Base-by-base conservation (phyloP, 2,888 invertebrate species). In the Steinernema hermaphroditum region DNA sequence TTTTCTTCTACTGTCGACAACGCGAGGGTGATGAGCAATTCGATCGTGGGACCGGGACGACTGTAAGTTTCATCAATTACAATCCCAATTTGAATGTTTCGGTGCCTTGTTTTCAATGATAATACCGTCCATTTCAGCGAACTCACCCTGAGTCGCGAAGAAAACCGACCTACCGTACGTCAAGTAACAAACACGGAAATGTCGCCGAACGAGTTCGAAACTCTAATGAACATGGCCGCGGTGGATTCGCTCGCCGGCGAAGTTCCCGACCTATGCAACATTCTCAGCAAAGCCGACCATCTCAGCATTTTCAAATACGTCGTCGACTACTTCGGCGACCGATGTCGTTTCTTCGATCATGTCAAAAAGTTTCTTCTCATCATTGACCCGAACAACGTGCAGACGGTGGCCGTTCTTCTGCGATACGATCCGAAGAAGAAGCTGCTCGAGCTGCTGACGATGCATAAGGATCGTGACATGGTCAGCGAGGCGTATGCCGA, bases 381-480 rank as follows among this genome's bases (percentile, higher is more conserved):
- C 27, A 54, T 54, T 22, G 54, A 54, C 16, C 54, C 54, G 24
- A 54, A 54, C 27, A 54, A 54, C 27, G 54, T 54, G 54, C 27
- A 27, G 12, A 54, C 54, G 6, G 19, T 54, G 4, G 54, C 54
- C 27, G 24, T 54, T 4, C 22, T 54, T 22, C 19, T 54, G 2
- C 54, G 54, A 22, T 54, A 54, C 54, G 54, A 54, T 27, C 54
- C 54, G 6, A 54, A 24, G 16, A 22, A 54, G 27, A 6, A 54
- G 2, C 19, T 12, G 2, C 27, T 54, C 6, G 54, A 54, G 22
- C 54, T 54, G 54, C 12, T 54, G 27, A 54, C 54, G 6, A 54
- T 54, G 54, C 27, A 24, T 16, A 54, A 54, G 16, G 54, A 54
- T 27, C 22, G 12, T 2, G 54, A 27, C 6, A 12, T 54, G 54